Evolutionary conservation across 2,797 vertebrate species (phyloP).

Genomic region (Psittacula derbiana): DNA sequence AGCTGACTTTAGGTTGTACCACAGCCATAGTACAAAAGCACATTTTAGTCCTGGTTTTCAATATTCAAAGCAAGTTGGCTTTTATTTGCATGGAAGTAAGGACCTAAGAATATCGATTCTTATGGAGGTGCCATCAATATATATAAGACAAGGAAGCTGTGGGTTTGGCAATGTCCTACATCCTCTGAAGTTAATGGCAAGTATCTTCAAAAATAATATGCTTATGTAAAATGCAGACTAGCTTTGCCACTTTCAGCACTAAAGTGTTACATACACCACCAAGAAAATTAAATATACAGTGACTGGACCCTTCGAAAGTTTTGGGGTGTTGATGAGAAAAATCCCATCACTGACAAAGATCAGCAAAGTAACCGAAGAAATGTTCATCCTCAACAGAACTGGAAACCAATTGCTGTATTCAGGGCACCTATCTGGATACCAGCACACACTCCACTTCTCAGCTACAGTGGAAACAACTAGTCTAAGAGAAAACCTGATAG

Average conservation of each 20-base stretch:
- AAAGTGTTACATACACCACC: fast-evolving
- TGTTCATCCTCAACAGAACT: neutral
- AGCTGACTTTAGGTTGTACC: neutral
- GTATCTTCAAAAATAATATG: neutral
- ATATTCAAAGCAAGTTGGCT: neutral
- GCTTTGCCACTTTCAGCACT: neutral
- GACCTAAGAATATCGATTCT: neutral
- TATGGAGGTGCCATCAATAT: neutral
- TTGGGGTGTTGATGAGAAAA: neutral
- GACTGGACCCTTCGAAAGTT: neutral
- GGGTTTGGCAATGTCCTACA: neutral
- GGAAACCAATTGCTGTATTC: neutral
- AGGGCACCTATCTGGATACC: neutral
- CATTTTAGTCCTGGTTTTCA: neutral
- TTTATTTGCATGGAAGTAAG: neutral
- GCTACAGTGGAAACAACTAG: neutral
- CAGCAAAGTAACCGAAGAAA: neutral
- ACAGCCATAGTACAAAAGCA: neutral
- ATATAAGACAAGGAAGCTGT: neutral
- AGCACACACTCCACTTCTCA: neutral
- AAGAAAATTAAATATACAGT: neutral
- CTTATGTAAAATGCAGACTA: neutral
- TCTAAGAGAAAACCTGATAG: neutral
- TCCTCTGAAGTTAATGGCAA: neutral
- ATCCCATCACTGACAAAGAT: neutral